Base-by-base conservation (phyloP, 2,113 vertebrate species). In the Chitala chitala region DNA sequence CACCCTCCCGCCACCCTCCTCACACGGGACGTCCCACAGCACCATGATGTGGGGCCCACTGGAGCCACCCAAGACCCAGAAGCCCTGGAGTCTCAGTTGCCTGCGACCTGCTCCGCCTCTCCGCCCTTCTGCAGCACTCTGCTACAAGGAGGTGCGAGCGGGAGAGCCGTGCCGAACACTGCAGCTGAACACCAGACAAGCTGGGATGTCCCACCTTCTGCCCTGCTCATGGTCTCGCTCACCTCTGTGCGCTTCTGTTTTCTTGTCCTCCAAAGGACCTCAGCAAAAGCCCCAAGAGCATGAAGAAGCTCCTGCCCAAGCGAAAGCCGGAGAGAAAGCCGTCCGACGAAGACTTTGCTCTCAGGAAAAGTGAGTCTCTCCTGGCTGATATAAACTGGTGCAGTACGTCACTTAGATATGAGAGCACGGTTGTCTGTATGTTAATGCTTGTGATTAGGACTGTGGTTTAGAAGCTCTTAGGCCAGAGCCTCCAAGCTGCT, bases 281-380 rank as follows among this genome's bases (percentile, higher is more conserved):
- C 56, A 99, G 96, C 86, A 99, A 98, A 91, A 99, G 97, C 76
- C 97, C 96, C 42, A 99, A 99, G 90, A 98, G 95, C 76, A 98
- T 99, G 91, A 99, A 99, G 87, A 99, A 99, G 83, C 91, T 99
- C 61, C 93, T 99, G 75, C 96, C 97, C 0, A 98, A 98, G 69
- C 94, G 97, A 69, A 99, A 98, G 73, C 95, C 96, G 0, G 96
- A 98, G 82, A 87, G 97, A 82, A 99, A 99, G 80, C 95, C 96
- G 9, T 99, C 96, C 0, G 97, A 99, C 42, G 97, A 99, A 80
- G 97, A 99, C 82, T 98, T 98, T 82, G 94, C 96, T 26, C 80
- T 96, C 87, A 94, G 97, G 79, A 99, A 98, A 87, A 99, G 97
- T 99, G 90, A 78, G 96, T 82, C 10, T 42, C 3, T 6, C 54